phyloP scores from a whole-genome alignment of 2,113 vertebrate species.

The Apteryx owenii region DNA sequence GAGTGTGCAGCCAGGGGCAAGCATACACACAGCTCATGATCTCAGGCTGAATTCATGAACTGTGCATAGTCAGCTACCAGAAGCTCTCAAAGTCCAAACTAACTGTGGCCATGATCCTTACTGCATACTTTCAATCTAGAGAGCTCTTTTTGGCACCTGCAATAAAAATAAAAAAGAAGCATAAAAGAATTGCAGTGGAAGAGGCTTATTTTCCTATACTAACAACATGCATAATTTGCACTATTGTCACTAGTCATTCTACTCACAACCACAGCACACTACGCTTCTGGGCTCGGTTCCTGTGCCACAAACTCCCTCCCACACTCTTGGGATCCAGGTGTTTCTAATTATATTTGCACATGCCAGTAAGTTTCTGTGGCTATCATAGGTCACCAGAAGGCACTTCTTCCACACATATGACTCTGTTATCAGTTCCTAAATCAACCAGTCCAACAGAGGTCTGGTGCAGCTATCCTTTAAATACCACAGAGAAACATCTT shows the following conservation, averaged over 20 bases:
- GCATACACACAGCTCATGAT: neutral
- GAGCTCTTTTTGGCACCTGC: neutral
- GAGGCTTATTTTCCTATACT: neutral
- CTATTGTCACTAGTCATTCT: neutral
- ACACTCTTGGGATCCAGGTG: neutral
- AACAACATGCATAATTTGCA: neutral
- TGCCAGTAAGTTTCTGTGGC: neutral
- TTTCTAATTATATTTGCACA: conserved; percentile 25
- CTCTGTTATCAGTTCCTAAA: conserved; percentile 16
- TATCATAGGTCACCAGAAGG: conserved; percentile 17
- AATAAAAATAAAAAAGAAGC: neutral
- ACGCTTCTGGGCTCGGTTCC: neutral
- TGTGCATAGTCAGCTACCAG: neutral
- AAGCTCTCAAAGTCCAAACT: neutral
- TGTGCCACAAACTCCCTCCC: neutral
- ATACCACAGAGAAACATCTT: neutral
- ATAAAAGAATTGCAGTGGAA: neutral
- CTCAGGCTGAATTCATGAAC: neutral
- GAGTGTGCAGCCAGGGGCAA: neutral
- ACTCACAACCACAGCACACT: neutral
- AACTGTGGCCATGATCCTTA: neutral
- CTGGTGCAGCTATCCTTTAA: neutral
- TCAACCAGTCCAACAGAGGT: neutral
- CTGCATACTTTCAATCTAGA: neutral
- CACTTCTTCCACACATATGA: neutral